phyloP scores from a whole-genome alignment of 1,140 invertebrate genomes.

The Homarus americanus region DNA sequence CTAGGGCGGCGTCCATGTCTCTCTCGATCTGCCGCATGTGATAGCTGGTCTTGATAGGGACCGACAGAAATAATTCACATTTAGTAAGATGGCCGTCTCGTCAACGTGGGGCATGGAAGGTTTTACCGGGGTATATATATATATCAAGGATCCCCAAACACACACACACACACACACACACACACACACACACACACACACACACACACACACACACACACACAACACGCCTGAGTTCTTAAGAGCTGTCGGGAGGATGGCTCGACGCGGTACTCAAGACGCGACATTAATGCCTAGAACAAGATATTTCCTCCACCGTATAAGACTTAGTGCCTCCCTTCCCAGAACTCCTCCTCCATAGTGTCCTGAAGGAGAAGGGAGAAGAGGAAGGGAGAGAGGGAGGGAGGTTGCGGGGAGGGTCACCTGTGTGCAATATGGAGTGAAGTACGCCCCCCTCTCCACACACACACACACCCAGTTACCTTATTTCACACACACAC shows the following conservation, averaged over 20 bases:
- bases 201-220: too few species aligned
- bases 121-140: constrained; percentile 17
- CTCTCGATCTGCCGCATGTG: background rate
- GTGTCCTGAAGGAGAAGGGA: too few species aligned
- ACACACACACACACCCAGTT: too few species aligned
- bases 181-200: too few species aligned
- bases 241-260: background rate
- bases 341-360: too few species aligned
- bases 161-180: too few species aligned
- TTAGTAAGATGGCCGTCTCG: constrained; percentile 27
- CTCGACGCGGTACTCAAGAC: background rate
- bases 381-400: background rate
- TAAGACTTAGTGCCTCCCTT: background rate
- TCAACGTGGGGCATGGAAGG: background rate
- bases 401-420: too few species aligned
- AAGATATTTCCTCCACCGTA: background rate
- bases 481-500: too few species aligned
- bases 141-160: too few species aligned
- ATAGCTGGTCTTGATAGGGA: background rate
- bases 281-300: background rate
- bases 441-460: too few species aligned
- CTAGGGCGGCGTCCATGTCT: background rate
- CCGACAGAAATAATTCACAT: constrained; percentile 49
- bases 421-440: too few species aligned
- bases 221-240: too few species aligned